Evolutionary conservation across 2,888 invertebrate species (phyloP).

Genomic region (Frankliniella intonsa): DNA sequence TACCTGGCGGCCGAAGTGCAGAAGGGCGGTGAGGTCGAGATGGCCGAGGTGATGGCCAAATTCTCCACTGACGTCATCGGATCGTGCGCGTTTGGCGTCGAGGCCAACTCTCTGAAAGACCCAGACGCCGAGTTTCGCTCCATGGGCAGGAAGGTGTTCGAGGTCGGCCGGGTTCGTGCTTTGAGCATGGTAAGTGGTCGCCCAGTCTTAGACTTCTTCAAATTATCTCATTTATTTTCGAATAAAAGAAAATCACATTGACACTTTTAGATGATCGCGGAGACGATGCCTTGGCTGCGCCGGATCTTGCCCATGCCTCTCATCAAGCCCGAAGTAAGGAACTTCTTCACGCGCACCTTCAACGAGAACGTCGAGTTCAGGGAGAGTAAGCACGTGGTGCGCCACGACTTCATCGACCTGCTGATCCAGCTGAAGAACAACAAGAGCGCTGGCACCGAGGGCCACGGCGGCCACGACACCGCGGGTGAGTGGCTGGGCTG

Average conservation of each 20-base stretch:
- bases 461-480: neutral
- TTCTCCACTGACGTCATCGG: constrained; percentile 7
- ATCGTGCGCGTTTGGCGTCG: neutral
- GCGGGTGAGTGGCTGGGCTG: neutral
- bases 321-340: neutral
- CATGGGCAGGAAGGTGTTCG: neutral
- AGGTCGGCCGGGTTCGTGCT: no score
- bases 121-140: neutral
- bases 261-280: neutral
- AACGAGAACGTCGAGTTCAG: constrained; percentile 4
- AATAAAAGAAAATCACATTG: no score
- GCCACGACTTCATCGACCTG: constrained; percentile 11
- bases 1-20: constrained; percentile 35
- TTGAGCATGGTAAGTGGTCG: no score
- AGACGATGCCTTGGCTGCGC: neutral
- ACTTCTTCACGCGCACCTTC: constrained; percentile 16
- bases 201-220: no score
- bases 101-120: constrained; percentile 4
- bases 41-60: constrained; percentile 6
- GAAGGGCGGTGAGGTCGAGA: neutral
- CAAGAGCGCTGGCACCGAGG: neutral
- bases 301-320: neutral
- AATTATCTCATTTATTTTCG: no score
- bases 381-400: neutral
- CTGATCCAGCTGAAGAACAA: neutral